phyloP scores from a whole-genome alignment of 30 jellyfish, hydroid and myxozoan genomes.

The Chrysaora quinquecirrha region DNA sequence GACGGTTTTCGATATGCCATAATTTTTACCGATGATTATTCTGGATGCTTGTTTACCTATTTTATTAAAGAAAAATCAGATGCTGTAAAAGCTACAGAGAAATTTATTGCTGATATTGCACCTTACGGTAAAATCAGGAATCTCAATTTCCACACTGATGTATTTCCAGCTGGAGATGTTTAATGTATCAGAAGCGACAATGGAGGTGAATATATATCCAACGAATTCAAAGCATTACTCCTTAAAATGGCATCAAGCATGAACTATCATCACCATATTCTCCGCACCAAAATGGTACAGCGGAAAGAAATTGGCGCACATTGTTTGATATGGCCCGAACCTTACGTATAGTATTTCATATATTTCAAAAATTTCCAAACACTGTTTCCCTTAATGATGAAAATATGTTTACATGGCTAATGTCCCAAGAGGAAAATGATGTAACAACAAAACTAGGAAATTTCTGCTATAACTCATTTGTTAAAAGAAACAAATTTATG shows the following conservation, averaged over 20 bases:
- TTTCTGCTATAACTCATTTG: too few species aligned
- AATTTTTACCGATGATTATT: slow-evolving; percentile 27
- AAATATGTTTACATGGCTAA: too few species aligned
- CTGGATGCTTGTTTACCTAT: slow-evolving; percentile 28
- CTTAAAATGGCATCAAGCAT: slow-evolving; percentile 18
- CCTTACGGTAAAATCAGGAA: slow-evolving; percentile 26
- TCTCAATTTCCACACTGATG: background rate
- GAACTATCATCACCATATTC: background rate
- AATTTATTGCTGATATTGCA: slow-evolving; percentile 39
- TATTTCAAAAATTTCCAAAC: too few species aligned
- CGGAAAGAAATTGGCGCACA: slow-evolving; percentile 10
- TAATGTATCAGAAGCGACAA: background rate
- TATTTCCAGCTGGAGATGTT: slow-evolving; percentile 27
- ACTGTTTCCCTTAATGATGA: too few species aligned
- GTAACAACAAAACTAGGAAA: too few species aligned
- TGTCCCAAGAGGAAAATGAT: too few species aligned
- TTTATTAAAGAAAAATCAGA: slow-evolving; percentile 22
- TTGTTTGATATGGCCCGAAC: slow-evolving; percentile 37
- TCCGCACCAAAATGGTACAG: slow-evolving; percentile 36
- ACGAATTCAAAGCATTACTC: background rate
- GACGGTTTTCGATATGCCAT: slow-evolving; percentile 40
- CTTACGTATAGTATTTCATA: too few species aligned
- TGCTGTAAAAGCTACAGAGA: slow-evolving; percentile 30
- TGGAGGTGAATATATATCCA: slow-evolving; percentile 1
- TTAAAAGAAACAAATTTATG: too few species aligned